These are phyloP conservation scores for Platysternon megacephalum DNA, from an alignment of 2,113 vertebrate genomes.

Conservation along the genomic window DNA sequence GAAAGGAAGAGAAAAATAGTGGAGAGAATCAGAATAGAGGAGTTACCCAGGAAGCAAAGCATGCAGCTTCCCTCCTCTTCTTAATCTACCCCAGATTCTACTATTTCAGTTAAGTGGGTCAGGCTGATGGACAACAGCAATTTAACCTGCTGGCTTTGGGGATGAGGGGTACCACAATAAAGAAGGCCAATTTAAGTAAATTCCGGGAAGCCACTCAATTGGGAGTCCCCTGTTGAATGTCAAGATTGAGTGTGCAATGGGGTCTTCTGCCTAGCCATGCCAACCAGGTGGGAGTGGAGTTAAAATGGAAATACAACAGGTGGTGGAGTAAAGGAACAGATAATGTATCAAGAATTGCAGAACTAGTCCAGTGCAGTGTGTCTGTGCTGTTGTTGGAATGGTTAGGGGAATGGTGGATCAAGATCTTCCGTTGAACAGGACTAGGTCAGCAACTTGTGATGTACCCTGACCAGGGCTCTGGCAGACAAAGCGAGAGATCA, in stretches of 20 bases:
- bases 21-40: constrained; percentile 54
- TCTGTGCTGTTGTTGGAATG: not conserved
- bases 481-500: accelerated
- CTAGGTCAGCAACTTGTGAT: not conserved
- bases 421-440: not conserved
- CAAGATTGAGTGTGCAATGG: not conserved
- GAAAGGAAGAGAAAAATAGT: constrained; percentile 56
- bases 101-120: constrained; percentile 34
- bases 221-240: constrained; percentile 35
- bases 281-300: constrained; percentile 40
- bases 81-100: not conserved
- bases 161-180: not conserved
- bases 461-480: not conserved
- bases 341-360: not conserved
- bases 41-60: constrained; percentile 31
- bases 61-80: not conserved
- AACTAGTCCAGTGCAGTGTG: not conserved
- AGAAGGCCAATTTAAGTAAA: not conserved
- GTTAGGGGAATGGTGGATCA: not conserved
- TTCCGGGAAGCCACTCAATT: not conserved
- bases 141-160: constrained; percentile 18
- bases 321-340: constrained; percentile 3
- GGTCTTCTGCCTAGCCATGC: not conserved
- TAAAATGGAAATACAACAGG: not conserved
- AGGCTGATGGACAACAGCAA: not conserved